A percentile compares a stretch with the other conserved stretches of the same genome.
phyloP scores from a whole-genome alignment of 2,113 vertebrate genomes.

The Salvator merianae region DNA sequence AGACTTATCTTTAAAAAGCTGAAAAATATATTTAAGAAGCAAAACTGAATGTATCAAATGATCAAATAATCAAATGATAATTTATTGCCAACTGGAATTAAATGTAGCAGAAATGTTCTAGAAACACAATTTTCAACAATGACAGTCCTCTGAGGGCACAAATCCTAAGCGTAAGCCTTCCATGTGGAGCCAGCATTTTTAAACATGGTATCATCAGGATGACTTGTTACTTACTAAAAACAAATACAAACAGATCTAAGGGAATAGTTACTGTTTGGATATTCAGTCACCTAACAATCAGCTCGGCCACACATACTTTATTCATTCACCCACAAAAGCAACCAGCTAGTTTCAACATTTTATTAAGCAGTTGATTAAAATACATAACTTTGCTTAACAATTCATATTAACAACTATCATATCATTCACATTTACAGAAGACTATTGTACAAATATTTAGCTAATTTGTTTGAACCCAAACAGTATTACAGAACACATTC shows the following conservation, averaged over 20 bases:
- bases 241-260: slow-evolving; percentile 80
- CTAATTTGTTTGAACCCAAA: slow-evolving; percentile 87
- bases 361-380: slow-evolving; percentile 79
- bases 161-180: slow-evolving; percentile 47
- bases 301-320: slow-evolving; percentile 68
- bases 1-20: not conserved
- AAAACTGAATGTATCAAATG: not conserved
- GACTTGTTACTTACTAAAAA: slow-evolving; percentile 51
- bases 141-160: slow-evolving; percentile 59
- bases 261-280: slow-evolving; percentile 61
- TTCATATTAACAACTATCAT: slow-evolving; percentile 65
- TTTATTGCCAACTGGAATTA: not conserved
- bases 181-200: slow-evolving; percentile 34
- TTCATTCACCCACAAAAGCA: slow-evolving; percentile 84
- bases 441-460: slow-evolving; percentile 75
- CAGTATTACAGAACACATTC: slow-evolving; percentile 75
- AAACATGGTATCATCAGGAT: slow-evolving; percentile 29
- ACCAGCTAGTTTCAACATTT: slow-evolving; percentile 83
- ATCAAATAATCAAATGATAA: not conserved
- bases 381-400: slow-evolving; percentile 77
- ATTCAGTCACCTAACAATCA: slow-evolving; percentile 74
- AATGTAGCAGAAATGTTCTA: not conserved
- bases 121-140: not conserved
- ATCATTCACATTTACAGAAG: slow-evolving; percentile 75
- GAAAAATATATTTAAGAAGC: not conserved